Conservation (phyloP, 1,140 invertebrate genomes). For the Saccostrea cuccullata region DNA sequence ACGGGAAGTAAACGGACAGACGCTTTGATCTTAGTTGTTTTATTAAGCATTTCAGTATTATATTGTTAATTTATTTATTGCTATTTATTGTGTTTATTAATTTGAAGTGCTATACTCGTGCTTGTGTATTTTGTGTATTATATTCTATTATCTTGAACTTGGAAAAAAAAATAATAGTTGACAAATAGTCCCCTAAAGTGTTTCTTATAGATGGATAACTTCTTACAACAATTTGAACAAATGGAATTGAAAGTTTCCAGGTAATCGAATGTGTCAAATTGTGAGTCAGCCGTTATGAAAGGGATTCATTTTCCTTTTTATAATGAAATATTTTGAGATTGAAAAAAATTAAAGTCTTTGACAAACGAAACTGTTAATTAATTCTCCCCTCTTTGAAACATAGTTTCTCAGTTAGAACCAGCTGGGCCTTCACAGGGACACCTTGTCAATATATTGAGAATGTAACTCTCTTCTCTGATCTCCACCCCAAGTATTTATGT, state of each 20-base stretch:
- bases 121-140: not conserved
- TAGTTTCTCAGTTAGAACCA: not conserved
- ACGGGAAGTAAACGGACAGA: not conserved
- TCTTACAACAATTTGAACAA: not conserved
- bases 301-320: not conserved
- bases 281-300: not conserved
- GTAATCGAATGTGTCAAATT: conserved; percentile 12
- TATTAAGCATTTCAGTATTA: not conserved
- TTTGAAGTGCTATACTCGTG: not conserved
- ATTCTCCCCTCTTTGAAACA: not conserved
- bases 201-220: no score
- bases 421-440: not conserved
- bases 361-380: conserved; percentile 22
- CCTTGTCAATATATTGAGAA: conserved; percentile 36
- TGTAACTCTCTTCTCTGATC: not conserved
- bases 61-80: not conserved
- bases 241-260: not conserved
- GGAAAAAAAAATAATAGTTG: no score
- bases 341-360: conserved; percentile 3
- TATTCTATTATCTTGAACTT: not conserved
- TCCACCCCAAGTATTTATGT: not conserved
- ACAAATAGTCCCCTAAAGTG: no score
- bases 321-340: not conserved
- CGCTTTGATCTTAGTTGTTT: not conserved
- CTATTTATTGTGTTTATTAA: not conserved